Percentiles rank a stretch among this genome's conserved stretches.
These are phyloP conservation scores for Paramormyrops hopkinsi DNA, from an alignment of 2,797 vertebrate genomes.

Conservation along the genomic window DNA sequence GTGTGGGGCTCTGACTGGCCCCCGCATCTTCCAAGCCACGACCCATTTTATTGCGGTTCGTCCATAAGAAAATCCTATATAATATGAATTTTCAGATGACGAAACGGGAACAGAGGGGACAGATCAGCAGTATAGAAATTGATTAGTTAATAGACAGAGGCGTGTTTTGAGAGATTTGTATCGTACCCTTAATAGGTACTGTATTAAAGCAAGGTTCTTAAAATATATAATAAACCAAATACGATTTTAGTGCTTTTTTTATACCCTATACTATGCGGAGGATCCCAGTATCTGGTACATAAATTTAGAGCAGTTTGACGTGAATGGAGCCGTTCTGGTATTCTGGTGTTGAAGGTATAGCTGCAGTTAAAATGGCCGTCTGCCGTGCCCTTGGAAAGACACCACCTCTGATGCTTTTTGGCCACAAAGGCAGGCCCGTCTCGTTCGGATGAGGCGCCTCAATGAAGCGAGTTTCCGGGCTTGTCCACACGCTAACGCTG, in stretches of 20 bases:
- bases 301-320: slow-evolving; percentile 70
- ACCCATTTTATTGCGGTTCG: slow-evolving; percentile 92
- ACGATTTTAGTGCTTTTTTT: slow-evolving; percentile 43
- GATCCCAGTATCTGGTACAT: slow-evolving; percentile 52
- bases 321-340: not conserved
- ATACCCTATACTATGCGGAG: slow-evolving; percentile 29
- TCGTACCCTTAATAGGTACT: slow-evolving; percentile 95
- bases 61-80: slow-evolving; percentile 86
- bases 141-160: slow-evolving; percentile 93
- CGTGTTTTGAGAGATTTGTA: slow-evolving; percentile 97
- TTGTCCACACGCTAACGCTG: not conserved
- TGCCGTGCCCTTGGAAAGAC: not conserved
- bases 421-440: not conserved
- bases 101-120: slow-evolving; percentile 85
- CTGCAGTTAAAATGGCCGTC: not conserved
- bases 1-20: slow-evolving; percentile 67
- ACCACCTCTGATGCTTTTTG: not conserved
- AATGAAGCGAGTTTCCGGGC: not conserved
- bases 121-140: slow-evolving; percentile 99
- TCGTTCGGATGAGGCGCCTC: not conserved
- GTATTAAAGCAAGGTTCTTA: slow-evolving; percentile 98
- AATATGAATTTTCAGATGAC: slow-evolving; percentile 97
- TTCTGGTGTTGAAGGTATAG: not conserved
- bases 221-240: slow-evolving; percentile 79
- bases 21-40: slow-evolving; percentile 70